Evolutionary conservation across 1,140 invertebrate genomes (phyloP).

Genomic region (Lasaia peninsularis): DNA sequence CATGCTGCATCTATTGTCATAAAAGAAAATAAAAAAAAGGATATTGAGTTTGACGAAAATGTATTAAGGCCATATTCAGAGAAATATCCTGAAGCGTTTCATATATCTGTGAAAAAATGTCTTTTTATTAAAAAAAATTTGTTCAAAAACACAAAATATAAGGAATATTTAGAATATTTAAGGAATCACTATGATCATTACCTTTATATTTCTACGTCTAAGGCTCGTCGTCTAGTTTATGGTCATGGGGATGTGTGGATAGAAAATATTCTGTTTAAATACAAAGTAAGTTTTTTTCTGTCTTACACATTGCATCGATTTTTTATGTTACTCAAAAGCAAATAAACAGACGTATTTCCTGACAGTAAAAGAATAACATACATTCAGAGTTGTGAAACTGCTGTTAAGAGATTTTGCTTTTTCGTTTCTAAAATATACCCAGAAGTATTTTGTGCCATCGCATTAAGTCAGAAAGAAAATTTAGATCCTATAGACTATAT

Average conservation of each 20-base stretch:
- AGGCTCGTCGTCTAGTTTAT: slow-evolving; percentile 26
- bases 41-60: background rate
- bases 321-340: too few species aligned
- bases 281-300: slow-evolving; percentile 21
- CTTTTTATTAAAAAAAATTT: slow-evolving; percentile 19
- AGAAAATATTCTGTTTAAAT: slow-evolving; percentile 36
- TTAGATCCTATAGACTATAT: too few species aligned
- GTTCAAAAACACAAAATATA: slow-evolving; percentile 26
- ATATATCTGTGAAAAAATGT: slow-evolving; percentile 11
- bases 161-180: slow-evolving; percentile 14
- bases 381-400: too few species aligned
- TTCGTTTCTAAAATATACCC: too few species aligned
- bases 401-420: too few species aligned
- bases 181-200: background rate
- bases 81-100: slow-evolving; percentile 17
- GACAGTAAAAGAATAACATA: too few species aligned
- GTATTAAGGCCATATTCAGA: slow-evolving; percentile 19
- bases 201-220: background rate
- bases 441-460: too few species aligned
- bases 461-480: too few species aligned
- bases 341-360: too few species aligned
- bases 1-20: slow-evolving; percentile 30
- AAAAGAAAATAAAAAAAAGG: slow-evolving; percentile 22
- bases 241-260: slow-evolving; percentile 36
- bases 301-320: too few species aligned